Percentiles rank a stretch among this genome's conserved stretches.
phyloP scores from a whole-genome alignment of 1,140 invertebrate genomes.

The Trachelipus rathkii region DNA sequence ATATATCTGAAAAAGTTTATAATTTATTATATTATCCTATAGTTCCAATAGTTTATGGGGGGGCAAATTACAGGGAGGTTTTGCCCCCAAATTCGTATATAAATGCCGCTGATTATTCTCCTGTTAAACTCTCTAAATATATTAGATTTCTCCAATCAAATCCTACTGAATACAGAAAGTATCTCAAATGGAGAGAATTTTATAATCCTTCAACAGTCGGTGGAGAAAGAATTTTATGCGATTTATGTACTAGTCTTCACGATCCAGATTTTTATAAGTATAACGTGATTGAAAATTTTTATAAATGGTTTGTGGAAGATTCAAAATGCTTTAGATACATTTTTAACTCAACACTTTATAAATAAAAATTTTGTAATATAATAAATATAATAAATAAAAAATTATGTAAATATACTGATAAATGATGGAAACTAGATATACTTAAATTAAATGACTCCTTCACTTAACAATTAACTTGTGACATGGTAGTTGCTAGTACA shows the following conservation, averaged over 20 bases:
- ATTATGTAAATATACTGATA: too few relatives aligned
- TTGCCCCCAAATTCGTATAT: conserved; percentile 36
- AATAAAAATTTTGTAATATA: too few relatives aligned
- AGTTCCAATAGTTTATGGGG: conserved; percentile 39
- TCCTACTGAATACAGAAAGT: conserved; percentile 41
- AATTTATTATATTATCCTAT: conserved; percentile 45
- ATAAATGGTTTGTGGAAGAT: conserved; percentile 28
- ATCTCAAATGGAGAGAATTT: conserved; percentile 41
- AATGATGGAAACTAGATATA: too few relatives aligned
- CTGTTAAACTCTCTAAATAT: conserved; percentile 36
- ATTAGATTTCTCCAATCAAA: conserved; percentile 47
- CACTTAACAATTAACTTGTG: too few relatives aligned
- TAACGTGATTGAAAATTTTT: conserved; percentile 30
- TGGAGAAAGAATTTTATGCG: conserved; percentile 40
- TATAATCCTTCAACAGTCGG: conserved; percentile 47
- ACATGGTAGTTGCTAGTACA: too few relatives aligned
- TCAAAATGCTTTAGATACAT: conserved; percentile 12
- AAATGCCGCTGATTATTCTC: conserved; percentile 30
- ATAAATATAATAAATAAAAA: too few relatives aligned
- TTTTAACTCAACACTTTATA: too few relatives aligned
- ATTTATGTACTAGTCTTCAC: conserved; percentile 42
- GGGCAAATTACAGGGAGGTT: conserved; percentile 26
- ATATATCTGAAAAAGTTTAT: conserved; percentile 54
- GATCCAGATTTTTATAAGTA: conserved; percentile 24
- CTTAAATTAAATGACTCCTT: too few relatives aligned